Base-by-base conservation (phyloP, 2,113 vertebrate species). In the Tinamus guttatus region DNA sequence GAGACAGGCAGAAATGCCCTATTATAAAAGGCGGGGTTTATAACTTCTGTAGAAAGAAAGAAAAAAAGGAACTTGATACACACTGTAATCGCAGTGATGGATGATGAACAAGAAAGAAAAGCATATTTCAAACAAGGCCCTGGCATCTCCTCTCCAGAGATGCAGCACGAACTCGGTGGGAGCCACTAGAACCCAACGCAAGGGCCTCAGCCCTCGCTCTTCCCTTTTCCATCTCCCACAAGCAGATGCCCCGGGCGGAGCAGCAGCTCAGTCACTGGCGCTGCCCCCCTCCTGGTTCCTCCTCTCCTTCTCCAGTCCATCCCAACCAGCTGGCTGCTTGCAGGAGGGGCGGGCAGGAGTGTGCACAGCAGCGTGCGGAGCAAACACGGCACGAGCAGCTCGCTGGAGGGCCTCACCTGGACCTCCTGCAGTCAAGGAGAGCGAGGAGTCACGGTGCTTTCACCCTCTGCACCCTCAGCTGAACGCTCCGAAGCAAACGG, bases 11-110 rank as follows among this genome's bases (percentile, higher is more conserved):
- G 41, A 86, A 89, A 22, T 19, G 16, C 34, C 52, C 40, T 36
- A 11, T 19, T 12, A 95, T 49, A 85, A 94, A 95, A 95, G 67
- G n/a, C n/a, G n/a, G n/a, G n/a, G n/a, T n/a, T n/a, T n/a, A n/a
- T n/a, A n/a, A n/a, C n/a, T n/a, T n/a, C n/a, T n/a, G n/a, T n/a
- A n/a, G n/a, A n/a, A 13, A 87, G 63, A 90, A 89, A 86, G 64
- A 4, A n/a, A 63, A 68, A 32, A 83, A 25, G 85, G 88, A 96
- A 97, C 74, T 6, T 64, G 86, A 96, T 93, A 95, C 74, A 75
- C 15, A 9, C 32, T 30, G 8, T 62, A 95, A 90, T 75, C 75
- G 65, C 69, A 84, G 38, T 71, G 68, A 41, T n/a, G 8, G 8
- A 43, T 68, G 82, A 96, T 11, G 32, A 84, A 65, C 41, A 69